Conservation (phyloP, 2,113 vertebrate genomes). For the Platysternon megacephalum region DNA sequence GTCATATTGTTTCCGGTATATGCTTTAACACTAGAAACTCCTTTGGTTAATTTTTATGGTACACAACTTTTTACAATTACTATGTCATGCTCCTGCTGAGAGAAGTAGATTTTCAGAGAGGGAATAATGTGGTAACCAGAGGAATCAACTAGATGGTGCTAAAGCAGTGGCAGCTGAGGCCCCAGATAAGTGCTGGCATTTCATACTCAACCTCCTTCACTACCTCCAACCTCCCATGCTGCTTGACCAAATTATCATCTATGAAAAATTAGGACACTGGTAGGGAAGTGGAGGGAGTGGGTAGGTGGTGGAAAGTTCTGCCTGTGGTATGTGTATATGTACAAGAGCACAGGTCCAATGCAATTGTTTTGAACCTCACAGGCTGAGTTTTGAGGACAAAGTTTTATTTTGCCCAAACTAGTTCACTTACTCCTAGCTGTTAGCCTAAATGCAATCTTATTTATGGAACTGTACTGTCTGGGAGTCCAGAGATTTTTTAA, state of each 20-base stretch:
- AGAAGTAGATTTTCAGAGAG: neutral
- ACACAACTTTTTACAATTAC: neutral
- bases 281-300: neutral
- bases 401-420: neutral
- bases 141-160: constrained; percentile 63
- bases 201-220: rapidly evolving
- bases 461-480: neutral
- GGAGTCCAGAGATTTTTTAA: neutral
- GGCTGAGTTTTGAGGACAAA: neutral
- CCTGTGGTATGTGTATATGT: neutral
- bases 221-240: neutral
- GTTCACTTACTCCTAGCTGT: constrained; percentile 1
- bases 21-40: neutral
- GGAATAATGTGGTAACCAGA: neutral
- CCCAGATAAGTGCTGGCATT: neutral
- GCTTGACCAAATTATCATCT: neutral
- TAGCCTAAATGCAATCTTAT: constrained; percentile 8
- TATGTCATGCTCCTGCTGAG: neutral
- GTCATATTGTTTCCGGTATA: neutral
- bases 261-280: neutral
- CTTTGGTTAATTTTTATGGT: neutral
- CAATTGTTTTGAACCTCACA: rapidly evolving
- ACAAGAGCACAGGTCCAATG: neutral
- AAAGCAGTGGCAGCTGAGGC: constrained; percentile 2
- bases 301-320: neutral